Percentiles rank a stretch among this genome's conserved stretches.
These are phyloP conservation scores for Pelobates fuscus DNA, from an alignment of 2,113 vertebrate genomes.

Conservation along the genomic window DNA sequence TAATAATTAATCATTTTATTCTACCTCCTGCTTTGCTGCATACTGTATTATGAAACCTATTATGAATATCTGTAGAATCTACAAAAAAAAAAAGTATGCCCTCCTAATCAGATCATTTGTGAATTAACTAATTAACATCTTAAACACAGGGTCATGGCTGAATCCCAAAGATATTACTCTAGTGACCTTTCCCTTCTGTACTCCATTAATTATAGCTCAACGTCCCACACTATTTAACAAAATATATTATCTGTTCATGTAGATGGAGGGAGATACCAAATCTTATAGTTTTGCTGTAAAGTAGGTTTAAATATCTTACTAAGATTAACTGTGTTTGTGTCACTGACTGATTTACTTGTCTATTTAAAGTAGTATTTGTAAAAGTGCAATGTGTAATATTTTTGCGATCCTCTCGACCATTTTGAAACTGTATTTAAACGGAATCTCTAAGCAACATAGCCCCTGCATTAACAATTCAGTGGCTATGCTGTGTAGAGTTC, in stretches of 20 bases:
- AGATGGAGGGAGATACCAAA: not conserved
- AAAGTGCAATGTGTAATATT: too few species aligned
- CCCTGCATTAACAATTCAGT: too few species aligned
- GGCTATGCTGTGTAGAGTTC: too few species aligned
- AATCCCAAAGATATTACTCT: not conserved
- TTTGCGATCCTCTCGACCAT: too few species aligned
- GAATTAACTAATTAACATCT: constrained; percentile 35
- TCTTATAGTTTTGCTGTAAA: too few species aligned
- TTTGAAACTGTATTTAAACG: too few species aligned
- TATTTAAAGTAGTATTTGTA: too few species aligned
- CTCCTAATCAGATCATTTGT: constrained; percentile 30
- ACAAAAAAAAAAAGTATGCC: not conserved
- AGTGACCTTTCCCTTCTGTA: not conserved
- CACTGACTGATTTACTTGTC: too few species aligned
- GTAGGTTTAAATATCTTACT: too few species aligned
- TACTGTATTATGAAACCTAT: not conserved
- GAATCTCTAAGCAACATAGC: too few species aligned
- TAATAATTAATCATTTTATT: constrained; percentile 35
- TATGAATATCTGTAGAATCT: not conserved
- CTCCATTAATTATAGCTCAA: constrained; percentile 26
- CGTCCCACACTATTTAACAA: not conserved
- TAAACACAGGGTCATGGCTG: constrained; percentile 9
- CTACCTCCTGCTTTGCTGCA: not conserved
- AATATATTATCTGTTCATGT: not conserved
- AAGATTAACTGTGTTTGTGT: too few species aligned